Evolutionary conservation across 2,797 vertebrate species (phyloP).

Genomic region (Cryptoprocta ferox): DNA sequence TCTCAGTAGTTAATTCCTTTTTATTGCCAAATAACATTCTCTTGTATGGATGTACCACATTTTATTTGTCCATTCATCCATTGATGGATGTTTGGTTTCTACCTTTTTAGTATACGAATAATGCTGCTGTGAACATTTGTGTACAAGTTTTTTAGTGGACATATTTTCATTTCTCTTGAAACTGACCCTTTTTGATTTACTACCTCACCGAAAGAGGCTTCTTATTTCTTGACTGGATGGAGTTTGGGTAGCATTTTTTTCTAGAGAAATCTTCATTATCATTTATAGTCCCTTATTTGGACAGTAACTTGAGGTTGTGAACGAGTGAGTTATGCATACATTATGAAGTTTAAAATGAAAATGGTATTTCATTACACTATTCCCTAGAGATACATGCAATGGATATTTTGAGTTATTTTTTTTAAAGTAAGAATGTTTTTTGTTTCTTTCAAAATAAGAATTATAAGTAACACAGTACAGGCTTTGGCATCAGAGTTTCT

Average conservation of each 20-base stretch:
- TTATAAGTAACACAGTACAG: neutral
- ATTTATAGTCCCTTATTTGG: neutral
- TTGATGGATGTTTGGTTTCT: neutral
- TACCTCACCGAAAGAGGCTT: neutral
- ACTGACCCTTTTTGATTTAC: neutral
- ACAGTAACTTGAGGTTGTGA: neutral
- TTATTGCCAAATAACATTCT: neutral
- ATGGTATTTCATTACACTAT: neutral
- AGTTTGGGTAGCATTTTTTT: neutral
- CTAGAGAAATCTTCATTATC: neutral
- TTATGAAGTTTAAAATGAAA: slow-evolving; percentile 8
- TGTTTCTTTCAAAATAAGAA: slow-evolving; percentile 21
- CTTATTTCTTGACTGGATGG: neutral
- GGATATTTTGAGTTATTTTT: neutral
- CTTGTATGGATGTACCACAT: neutral
- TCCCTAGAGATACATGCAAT: neutral
- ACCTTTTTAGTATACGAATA: neutral
- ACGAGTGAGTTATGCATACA: neutral
- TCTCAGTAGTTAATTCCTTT: neutral
- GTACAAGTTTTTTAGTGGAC: neutral
- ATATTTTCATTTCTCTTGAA: neutral
- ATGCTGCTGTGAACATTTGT: neutral
- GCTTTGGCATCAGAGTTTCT: neutral
- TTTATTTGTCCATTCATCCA: neutral
- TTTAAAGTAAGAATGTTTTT: neutral